A percentile compares a stretch with the other conserved stretches of the same genome.
Conservation (phyloP, 2,888 invertebrate genomes). For the Clusia tigrina region DNA sequence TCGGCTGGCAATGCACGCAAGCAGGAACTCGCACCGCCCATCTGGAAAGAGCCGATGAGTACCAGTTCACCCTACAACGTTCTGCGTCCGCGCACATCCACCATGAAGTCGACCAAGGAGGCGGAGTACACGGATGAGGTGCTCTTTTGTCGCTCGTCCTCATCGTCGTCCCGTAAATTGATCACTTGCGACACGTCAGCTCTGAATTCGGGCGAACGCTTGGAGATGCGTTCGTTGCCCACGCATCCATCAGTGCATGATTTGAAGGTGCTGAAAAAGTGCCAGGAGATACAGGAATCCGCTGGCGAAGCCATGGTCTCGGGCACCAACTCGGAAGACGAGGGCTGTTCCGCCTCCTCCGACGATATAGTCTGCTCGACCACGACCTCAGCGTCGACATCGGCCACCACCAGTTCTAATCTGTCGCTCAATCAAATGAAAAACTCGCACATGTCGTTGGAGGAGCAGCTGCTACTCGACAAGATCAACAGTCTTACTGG, state of each 20-base stretch:
- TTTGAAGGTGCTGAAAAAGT: conserved; percentile 58
- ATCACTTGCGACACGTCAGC: conserved; percentile 60
- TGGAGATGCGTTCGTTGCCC: conserved; percentile 50
- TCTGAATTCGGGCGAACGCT: conserved; percentile 50
- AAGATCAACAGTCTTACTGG: conserved; percentile 64
- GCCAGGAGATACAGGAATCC: conserved; percentile 69
- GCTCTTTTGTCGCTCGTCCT: conserved; percentile 24
- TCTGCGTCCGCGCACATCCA: conserved; percentile 47
- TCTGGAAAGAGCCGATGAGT: conserved; percentile 44
- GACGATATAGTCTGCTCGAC: conserved; percentile 65
- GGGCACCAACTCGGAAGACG: conserved; percentile 71
- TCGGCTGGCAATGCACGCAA: conserved; percentile 38
- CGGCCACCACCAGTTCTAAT: conserved; percentile 34
- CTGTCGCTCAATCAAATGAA: conserved; percentile 39
- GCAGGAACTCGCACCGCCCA: conserved; percentile 25
- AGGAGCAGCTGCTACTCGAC: conserved; percentile 59
- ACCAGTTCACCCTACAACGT: conserved; percentile 45
- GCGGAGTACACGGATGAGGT: conserved; percentile 10
- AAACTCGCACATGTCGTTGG: conserved; percentile 57
- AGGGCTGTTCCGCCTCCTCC: conserved; percentile 67
- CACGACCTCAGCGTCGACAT: conserved; percentile 62
- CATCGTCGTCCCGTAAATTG: conserved; percentile 44
- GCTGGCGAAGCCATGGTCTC: conserved; percentile 75
- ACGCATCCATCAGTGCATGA: conserved; percentile 56
- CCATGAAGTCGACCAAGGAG: conserved; percentile 36